Conservation (phyloP, 23 tunicate species). For the Diplosoma virens region DNA sequence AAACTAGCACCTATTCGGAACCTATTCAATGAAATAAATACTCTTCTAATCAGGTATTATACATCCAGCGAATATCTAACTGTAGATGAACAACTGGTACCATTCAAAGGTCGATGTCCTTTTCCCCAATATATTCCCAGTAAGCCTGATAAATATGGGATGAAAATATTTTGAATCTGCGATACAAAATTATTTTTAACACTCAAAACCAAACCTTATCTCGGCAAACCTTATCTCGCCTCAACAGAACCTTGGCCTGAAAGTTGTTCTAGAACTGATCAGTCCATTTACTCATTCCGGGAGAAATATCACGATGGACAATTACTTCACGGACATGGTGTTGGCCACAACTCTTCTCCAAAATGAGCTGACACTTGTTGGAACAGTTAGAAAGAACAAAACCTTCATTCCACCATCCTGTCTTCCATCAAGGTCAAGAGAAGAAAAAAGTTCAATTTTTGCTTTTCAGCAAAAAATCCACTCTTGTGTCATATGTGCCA, state of each 20-base stretch:
- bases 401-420: conserved; percentile 9
- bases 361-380: conserved; percentile 7
- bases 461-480: conserved; percentile 10
- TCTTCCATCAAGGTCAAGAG: conserved; percentile 18
- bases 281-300: neutral
- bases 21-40: neutral
- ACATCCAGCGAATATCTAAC: conserved; percentile 6
- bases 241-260: neutral
- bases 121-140: conserved; percentile 2
- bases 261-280: neutral
- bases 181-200: neutral
- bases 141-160: conserved; percentile 12
- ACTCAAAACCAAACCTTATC: conserved; percentile 23
- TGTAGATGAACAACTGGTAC: conserved; percentile 4
- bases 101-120: conserved; percentile 11
- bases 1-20: conserved; percentile 11
- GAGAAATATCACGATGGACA: conserved; percentile 18
- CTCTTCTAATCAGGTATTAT: conserved; percentile 5
- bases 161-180: conserved; percentile 24
- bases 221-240: conserved; percentile 1
- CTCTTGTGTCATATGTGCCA: conserved; percentile 22
- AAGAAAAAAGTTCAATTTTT: conserved; percentile 5
- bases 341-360: conserved; percentile 7
- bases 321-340: conserved; percentile 10
- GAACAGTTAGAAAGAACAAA: conserved; percentile 20